These are phyloP conservation scores for Epinotia demarniana DNA, from an alignment of 2,888 invertebrate genomes.

Conservation along the genomic window DNA sequence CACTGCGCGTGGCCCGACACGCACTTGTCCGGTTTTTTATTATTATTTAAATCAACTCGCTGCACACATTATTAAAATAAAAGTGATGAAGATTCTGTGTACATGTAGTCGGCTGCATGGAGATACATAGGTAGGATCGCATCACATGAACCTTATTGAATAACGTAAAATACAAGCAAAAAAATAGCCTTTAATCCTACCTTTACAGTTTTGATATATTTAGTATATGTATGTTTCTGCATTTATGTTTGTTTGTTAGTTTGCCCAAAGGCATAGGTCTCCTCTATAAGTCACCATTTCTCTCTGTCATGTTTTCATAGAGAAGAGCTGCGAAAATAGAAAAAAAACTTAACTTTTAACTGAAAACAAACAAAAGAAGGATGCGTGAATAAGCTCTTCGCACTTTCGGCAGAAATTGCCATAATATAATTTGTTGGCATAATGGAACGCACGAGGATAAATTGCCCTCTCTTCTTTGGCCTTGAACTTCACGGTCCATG, in stretches of 20 bases:
- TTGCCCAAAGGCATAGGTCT: too few relatives aligned
- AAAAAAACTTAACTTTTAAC: constrained; percentile 23
- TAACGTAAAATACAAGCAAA: not conserved
- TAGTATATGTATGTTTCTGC: too few relatives aligned
- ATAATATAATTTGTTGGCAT: constrained; percentile 69
- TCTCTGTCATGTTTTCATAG: too few relatives aligned
- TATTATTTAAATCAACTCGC: too few relatives aligned
- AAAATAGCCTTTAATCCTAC: too few relatives aligned
- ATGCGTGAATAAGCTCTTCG: constrained; percentile 45
- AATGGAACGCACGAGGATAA: constrained; percentile 66
- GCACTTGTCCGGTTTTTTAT: too few relatives aligned
- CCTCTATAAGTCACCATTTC: too few relatives aligned
- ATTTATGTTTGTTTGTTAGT: too few relatives aligned
- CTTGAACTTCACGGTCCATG: constrained; percentile 62
- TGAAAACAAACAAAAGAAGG: constrained; percentile 40
- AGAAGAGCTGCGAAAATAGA: not conserved
- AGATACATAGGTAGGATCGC: not conserved
- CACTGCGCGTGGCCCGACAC: too few relatives aligned
- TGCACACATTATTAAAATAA: not conserved
- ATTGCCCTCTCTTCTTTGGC: constrained; percentile 60
- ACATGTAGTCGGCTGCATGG: too few relatives aligned
- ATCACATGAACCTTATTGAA: not conserved
- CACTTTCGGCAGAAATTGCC: constrained; percentile 52
- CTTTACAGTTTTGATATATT: too few relatives aligned
- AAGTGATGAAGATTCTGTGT: not conserved